phyloP scores from a whole-genome alignment of 2,797 vertebrate genomes.

The Uromys caudimaculatus region DNA sequence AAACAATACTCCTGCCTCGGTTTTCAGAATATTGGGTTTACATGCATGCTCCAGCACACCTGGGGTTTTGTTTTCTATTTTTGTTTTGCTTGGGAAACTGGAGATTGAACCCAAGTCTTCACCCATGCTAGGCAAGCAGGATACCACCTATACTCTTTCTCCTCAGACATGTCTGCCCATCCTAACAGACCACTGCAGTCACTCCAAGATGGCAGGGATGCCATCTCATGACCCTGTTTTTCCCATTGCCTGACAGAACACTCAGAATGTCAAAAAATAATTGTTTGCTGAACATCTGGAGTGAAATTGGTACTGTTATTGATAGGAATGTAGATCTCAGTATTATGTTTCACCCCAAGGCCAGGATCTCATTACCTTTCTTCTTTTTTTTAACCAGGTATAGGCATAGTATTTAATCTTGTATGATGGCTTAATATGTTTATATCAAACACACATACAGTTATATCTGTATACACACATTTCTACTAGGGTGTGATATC shows the following conservation, averaged over 20 bases:
- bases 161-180: not conserved
- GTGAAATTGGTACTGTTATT: not conserved
- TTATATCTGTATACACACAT: not conserved
- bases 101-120: not conserved
- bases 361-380: not conserved
- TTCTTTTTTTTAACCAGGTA: not conserved
- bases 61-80: not conserved
- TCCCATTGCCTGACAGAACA: not conserved
- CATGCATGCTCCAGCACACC: not conserved
- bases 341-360: not conserved
- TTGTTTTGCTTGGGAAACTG: not conserved
- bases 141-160: not conserved
- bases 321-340: not conserved
- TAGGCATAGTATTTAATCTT: not conserved
- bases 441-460: not conserved
- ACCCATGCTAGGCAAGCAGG: not conserved
- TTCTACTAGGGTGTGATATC: not conserved
- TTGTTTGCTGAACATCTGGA: not conserved
- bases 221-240: rapidly evolving
- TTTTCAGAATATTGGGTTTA: not conserved
- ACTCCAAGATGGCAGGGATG: not conserved
- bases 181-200: not conserved
- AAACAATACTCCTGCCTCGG: not conserved
- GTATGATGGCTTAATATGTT: not conserved
- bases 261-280: not conserved